phyloP scores from a whole-genome alignment of 2,113 vertebrate species.

The Siphamia tubifer region DNA sequence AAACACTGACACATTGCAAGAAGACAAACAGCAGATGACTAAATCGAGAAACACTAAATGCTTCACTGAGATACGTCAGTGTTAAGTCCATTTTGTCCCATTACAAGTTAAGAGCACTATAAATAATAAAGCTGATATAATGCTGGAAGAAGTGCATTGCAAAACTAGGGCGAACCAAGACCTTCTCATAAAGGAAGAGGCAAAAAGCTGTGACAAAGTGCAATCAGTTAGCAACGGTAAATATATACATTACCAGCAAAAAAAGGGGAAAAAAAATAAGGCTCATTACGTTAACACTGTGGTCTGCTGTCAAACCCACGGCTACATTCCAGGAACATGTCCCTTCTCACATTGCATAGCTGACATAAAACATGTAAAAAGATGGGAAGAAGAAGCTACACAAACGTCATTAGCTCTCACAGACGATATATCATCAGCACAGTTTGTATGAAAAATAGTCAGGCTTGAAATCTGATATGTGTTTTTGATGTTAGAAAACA shows the following conservation, averaged over 20 bases:
- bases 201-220: conserved; percentile 3
- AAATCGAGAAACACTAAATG: conserved; percentile 35
- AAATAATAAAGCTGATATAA: conserved; percentile 17
- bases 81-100: conserved; percentile 6
- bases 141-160: conserved; percentile 3
- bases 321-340: conserved; percentile 30
- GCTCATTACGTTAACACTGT: conserved; percentile 33
- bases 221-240: conserved; percentile 48
- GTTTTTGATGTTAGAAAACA: conserved; percentile 5
- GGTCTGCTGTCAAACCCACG: conserved; percentile 11
- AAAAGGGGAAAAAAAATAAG: conserved; percentile 10
- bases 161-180: conserved; percentile 1
- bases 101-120: conserved; percentile 15
- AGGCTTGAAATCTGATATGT: conserved; percentile 23
- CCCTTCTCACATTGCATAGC: conserved; percentile 73
- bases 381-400: conserved; percentile 14
- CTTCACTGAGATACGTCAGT: conserved; percentile 7
- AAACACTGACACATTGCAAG: conserved; percentile 24
- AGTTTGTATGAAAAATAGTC: background rate
- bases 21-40: conserved; percentile 34
- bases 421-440: background rate
- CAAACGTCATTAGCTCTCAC: conserved; percentile 13
- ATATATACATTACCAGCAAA: conserved; percentile 48
- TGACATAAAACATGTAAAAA: conserved; percentile 58
- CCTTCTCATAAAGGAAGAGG: conserved; percentile 4